A percentile compares a stretch with the other conserved stretches of the same genome.
These are phyloP conservation scores for Tetrapedia diversipes DNA, from an alignment of 2,888 invertebrate species.

Conservation along the genomic window DNA sequence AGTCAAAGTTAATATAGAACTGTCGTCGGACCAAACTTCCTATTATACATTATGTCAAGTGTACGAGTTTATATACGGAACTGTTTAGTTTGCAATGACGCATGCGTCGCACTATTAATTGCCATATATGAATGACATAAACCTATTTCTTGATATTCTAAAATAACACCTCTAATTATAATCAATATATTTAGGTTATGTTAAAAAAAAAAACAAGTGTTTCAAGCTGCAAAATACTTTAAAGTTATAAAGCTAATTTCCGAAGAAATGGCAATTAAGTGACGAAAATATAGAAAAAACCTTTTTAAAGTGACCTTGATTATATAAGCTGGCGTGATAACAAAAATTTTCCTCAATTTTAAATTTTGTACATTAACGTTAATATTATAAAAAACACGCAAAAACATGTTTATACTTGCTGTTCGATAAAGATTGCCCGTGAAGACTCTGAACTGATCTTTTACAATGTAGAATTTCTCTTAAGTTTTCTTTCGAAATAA, in stretches of 20 bases:
- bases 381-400: constrained; percentile 13
- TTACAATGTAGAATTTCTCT: constrained; percentile 12
- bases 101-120: constrained; percentile 33
- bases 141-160: constrained; percentile 14
- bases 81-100: constrained; percentile 51
- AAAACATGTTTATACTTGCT: constrained; percentile 21
- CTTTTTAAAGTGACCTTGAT: constrained; percentile 4
- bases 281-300: not conserved
- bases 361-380: constrained; percentile 40
- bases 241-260: not conserved
- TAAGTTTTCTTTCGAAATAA: constrained; percentile 3
- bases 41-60: constrained; percentile 73
- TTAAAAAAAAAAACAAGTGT: constrained; percentile 1
- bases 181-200: not conserved
- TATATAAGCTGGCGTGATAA: constrained; percentile 6
- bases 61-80: constrained; percentile 62
- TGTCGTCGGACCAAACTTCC: constrained; percentile 77
- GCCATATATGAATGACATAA: constrained; percentile 15
- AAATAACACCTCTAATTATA: not conserved
- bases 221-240: not conserved
- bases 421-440: constrained; percentile 26
- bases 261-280: constrained; percentile 33
- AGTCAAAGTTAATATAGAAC: constrained; percentile 71
- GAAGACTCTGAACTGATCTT: constrained; percentile 31
- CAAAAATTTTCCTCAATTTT: constrained; percentile 6